Evolutionary conservation across 2,888 invertebrate species (phyloP).

Genomic region (Allacma fusca): DNA sequence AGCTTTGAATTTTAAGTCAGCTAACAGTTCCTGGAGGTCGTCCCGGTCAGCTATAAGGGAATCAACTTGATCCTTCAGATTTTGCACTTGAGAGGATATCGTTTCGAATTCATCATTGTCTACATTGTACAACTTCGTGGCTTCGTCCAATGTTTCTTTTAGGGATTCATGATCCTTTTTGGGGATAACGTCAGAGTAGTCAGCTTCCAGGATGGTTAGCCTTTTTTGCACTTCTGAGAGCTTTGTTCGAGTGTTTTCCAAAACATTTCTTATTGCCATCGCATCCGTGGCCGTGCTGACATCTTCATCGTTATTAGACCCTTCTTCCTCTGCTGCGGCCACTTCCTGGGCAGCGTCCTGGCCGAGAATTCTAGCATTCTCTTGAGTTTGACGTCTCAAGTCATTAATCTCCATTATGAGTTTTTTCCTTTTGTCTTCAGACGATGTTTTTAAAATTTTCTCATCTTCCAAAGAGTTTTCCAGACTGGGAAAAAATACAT

Average conservation of each 20-base stretch:
- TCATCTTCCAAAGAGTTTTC: conserved; percentile 45
- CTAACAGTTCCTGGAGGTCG: conserved; percentile 28
- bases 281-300: conserved; percentile 44
- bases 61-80: conserved; percentile 40
- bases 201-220: conserved; percentile 48
- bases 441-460: conserved; percentile 26
- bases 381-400: conserved; percentile 42
- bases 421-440: conserved; percentile 42
- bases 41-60: conserved; percentile 44
- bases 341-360: conserved; percentile 38
- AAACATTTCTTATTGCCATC: conserved; percentile 36
- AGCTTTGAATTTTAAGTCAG: conserved; percentile 40
- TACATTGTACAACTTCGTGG: conserved; percentile 32
- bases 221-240: conserved; percentile 50
- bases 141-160: conserved; percentile 29
- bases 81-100: conserved; percentile 29
- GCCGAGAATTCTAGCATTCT: conserved; percentile 18
- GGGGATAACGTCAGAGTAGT: conserved; percentile 53
- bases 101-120: conserved; percentile 34
- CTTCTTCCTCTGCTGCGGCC: conserved; percentile 26
- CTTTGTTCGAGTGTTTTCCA: conserved; percentile 42
- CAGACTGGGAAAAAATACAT: conserved; percentile 24
- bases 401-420: conserved; percentile 51
- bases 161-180: conserved; percentile 48
- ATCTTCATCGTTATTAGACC: conserved; percentile 38